Conservation (phyloP, 92 coral and sea anemone species). For the Siderastrea radians region DNA sequence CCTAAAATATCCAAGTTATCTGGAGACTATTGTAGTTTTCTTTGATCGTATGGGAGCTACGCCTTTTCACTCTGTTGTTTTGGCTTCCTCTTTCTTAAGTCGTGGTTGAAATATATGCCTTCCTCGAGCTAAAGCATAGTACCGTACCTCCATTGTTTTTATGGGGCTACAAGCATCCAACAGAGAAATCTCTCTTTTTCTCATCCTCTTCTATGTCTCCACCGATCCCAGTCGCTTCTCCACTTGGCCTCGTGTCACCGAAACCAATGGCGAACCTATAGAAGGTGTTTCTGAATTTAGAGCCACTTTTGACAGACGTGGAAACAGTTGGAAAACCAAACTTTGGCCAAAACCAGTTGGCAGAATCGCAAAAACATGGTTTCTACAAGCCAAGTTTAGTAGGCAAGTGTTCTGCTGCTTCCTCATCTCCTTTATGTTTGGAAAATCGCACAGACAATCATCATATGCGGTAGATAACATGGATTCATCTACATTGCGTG, state of each 20-base stretch:
- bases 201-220: neutral
- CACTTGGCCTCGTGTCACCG: neutral
- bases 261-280: too few relatives aligned
- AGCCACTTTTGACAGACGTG: neutral
- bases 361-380: conserved; percentile 2
- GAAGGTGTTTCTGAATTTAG: neutral
- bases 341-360: neutral
- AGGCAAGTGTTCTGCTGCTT: neutral
- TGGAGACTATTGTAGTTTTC: too few relatives aligned
- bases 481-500: neutral
- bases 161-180: too few relatives aligned
- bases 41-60: too few relatives aligned
- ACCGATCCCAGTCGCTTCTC: neutral
- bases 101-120: too few relatives aligned
- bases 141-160: too few relatives aligned
- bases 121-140: too few relatives aligned
- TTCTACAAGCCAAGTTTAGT: neutral
- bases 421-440: neutral
- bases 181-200: too few relatives aligned
- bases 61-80: too few relatives aligned
- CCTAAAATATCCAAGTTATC: too few relatives aligned
- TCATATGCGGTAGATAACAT: neutral
- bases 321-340: neutral
- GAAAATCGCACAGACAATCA: conserved; percentile 14
- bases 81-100: too few relatives aligned